A percentile compares a stretch with the other conserved stretches of the same genome.
Conservation (phyloP, 2,888 invertebrate species). For the Eupithecia exiguata region DNA sequence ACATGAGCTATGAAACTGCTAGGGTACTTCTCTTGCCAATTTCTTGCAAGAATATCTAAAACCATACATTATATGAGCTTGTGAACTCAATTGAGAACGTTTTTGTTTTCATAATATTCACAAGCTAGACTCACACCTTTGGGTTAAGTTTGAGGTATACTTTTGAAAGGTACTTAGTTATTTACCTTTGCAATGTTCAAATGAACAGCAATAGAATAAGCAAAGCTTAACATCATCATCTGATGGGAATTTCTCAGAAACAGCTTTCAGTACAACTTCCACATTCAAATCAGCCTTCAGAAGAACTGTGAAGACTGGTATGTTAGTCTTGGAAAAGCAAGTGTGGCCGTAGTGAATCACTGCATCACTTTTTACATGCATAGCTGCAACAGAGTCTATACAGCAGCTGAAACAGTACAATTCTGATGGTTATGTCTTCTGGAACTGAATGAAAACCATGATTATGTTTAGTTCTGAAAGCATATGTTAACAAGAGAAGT, state of each 20-base stretch:
- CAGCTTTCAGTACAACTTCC: slow-evolving; percentile 50
- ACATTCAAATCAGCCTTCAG: slow-evolving; percentile 85
- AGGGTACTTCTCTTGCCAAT: slow-evolving; percentile 66
- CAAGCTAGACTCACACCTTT: too few relatives aligned
- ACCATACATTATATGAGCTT: slow-evolving; percentile 16
- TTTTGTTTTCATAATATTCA: too few relatives aligned
- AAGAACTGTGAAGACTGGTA: slow-evolving; percentile 91
- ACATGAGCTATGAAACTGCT: slow-evolving; percentile 65
- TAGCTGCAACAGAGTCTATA: slow-evolving; percentile 94
- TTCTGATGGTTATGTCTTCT: neutral
- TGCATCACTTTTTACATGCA: slow-evolving; percentile 93
- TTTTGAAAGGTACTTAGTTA: neutral
- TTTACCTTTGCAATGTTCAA: slow-evolving; percentile 84
- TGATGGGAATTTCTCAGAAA: slow-evolving; percentile 56
- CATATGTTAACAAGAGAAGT: neutral
- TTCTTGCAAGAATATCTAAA: slow-evolving; percentile 61
- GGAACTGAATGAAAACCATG: neutral
- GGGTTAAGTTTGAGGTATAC: neutral
- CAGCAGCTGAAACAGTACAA: slow-evolving; percentile 88
- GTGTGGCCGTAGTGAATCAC: slow-evolving; percentile 96
- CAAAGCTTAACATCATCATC: slow-evolving; percentile 70
- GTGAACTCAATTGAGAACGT: neutral
- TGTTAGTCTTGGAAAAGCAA: slow-evolving; percentile 90
- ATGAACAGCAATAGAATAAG: slow-evolving; percentile 87
- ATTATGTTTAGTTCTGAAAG: neutral